These are phyloP conservation scores for Didymodactylos carnosus DNA, from an alignment of 2,888 invertebrate species.

Conservation along the genomic window DNA sequence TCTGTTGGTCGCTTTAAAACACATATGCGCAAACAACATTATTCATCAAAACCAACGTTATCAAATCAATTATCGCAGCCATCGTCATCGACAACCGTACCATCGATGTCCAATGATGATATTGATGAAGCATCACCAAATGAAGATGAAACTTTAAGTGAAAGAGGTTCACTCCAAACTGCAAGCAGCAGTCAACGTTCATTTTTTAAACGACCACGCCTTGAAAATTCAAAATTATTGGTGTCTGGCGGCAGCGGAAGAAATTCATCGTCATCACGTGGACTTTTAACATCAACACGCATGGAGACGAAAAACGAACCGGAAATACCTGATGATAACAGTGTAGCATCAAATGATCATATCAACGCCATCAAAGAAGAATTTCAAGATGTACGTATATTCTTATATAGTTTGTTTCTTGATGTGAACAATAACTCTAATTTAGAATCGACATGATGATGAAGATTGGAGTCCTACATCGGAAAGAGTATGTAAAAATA, in stretches of 20 bases:
- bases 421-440: neutral
- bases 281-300: neutral
- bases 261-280: too few relatives aligned
- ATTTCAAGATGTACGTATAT: neutral
- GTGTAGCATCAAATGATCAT: neutral
- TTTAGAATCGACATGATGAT: neutral
- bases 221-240: too few relatives aligned
- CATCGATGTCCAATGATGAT: neutral
- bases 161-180: too few relatives aligned
- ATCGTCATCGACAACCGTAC: neutral
- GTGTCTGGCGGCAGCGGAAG: too few relatives aligned
- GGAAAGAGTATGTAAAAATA: neutral
- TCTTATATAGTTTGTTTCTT: neutral
- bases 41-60: too few relatives aligned
- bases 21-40: neutral
- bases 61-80: neutral
- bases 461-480: neutral
- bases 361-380: neutral
- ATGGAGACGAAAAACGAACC: neutral
- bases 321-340: too few relatives aligned
- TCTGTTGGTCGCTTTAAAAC: neutral
- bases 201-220: neutral
- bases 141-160: neutral
- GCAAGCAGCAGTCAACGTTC: neutral
- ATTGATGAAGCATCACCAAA: neutral